These are phyloP conservation scores for Dendrocincla tyrannina DNA, from an alignment of 2,797 vertebrate genomes.

Conservation along the genomic window DNA sequence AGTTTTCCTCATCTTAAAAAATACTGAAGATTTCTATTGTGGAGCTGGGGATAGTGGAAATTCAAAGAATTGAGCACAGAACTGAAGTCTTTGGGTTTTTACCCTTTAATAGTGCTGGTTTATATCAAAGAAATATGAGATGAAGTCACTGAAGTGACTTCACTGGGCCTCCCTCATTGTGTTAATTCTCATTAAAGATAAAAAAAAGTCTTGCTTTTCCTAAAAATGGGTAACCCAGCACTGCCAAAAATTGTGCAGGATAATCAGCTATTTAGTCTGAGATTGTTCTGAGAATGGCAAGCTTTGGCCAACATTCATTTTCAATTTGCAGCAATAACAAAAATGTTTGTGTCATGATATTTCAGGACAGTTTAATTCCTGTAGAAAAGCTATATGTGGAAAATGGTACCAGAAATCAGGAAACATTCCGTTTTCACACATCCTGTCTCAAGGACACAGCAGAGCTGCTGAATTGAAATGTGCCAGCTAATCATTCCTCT, in stretches of 20 bases:
- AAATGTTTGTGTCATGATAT: background rate
- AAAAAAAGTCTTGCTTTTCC: background rate
- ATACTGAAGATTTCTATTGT: background rate
- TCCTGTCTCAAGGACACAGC: background rate
- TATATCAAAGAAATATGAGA: background rate
- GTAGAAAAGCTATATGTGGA: background rate
- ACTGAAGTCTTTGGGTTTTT: background rate
- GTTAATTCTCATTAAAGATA: background rate
- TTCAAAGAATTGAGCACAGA: background rate
- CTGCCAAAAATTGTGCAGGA: background rate
- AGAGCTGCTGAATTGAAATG: background rate
- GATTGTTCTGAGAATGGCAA: conserved; percentile 1
- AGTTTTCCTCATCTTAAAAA: background rate
- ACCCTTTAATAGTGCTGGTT: background rate
- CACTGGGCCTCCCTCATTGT: background rate
- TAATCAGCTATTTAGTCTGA: background rate
- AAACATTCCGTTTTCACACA: background rate
- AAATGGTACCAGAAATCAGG: background rate
- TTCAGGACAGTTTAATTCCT: background rate
- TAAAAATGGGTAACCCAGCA: background rate
- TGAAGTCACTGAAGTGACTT: background rate
- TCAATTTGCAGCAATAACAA: background rate
- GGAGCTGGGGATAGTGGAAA: background rate
- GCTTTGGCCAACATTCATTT: background rate
- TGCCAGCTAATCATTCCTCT: background rate